A percentile compares a stretch with the other conserved stretches of the same genome.
Conservation (phyloP, 2,888 invertebrate genomes). For the Lycophotia porphyrea region DNA sequence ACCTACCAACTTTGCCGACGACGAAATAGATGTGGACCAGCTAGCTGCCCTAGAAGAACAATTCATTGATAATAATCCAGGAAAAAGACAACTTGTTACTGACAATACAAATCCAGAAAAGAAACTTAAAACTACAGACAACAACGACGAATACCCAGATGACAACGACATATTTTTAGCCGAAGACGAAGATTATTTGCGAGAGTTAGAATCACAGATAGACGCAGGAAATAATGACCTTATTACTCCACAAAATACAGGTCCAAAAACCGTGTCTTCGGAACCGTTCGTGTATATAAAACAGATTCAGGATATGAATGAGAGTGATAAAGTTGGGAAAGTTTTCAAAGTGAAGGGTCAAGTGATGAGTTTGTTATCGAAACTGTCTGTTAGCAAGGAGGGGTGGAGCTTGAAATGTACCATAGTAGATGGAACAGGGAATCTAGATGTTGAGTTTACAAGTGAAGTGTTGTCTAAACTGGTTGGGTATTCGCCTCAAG, state of each 20-base stretch:
- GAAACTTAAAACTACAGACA: slow-evolving; percentile 73
- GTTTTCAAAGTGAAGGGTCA: slow-evolving; percentile 90
- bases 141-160: slow-evolving; percentile 78
- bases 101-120: slow-evolving; percentile 75
- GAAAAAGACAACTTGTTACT: slow-evolving; percentile 72
- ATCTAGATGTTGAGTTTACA: slow-evolving; percentile 89
- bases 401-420: slow-evolving; percentile 90
- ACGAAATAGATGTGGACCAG: slow-evolving; percentile 82
- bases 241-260: slow-evolving; percentile 48
- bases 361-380: slow-evolving; percentile 89
- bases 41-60: slow-evolving; percentile 82
- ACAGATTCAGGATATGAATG: slow-evolving; percentile 81
- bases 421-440: slow-evolving; percentile 90
- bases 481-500: slow-evolving; percentile 86
- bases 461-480: slow-evolving; percentile 89
- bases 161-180: slow-evolving; percentile 76
- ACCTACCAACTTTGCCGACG: slow-evolving; percentile 76
- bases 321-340: slow-evolving; percentile 78
- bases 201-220: slow-evolving; percentile 79
- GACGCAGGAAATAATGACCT: slow-evolving; percentile 68
- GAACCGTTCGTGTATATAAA: slow-evolving; percentile 87
- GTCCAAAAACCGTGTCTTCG: slow-evolving; percentile 68
- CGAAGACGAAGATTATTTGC: slow-evolving; percentile 83
- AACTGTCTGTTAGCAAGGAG: slow-evolving; percentile 87
- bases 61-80: slow-evolving; percentile 69